Evolutionary conservation across 2,797 vertebrate genomes (phyloP), one percentile per base, ranked within the genome.

Genomic region (Phaenicophaeus curvirostris): DNA sequence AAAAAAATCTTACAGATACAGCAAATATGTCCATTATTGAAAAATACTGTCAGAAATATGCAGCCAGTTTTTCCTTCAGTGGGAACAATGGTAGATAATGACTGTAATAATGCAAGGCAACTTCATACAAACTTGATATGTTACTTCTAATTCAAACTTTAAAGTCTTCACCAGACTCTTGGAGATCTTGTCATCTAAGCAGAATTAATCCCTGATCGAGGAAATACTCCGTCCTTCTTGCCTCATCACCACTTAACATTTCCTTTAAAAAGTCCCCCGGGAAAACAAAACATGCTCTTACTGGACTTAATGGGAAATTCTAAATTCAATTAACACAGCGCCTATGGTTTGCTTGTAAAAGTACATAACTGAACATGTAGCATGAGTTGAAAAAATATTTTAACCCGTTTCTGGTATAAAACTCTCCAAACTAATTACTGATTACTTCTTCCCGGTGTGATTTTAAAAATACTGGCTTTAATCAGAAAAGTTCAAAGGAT

Each of bases 221-320:
- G 84, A 94, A 88, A 74, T 35, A 58, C 62, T 85, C 92, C 39
- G 37, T 35, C 87, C 51, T 89, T 87, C 69, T 81, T 25, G 69
- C 83, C 87, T 88, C 72, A 85, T 68, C 82, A 31, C 62, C n/a
- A 89, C 50, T 59, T 73, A 90, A 72, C 73, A 61, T 39, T 84
- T 94, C 91, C 87, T 85, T 51, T 69, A 73, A 54, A 13, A 27
- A 71, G 74, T 95, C 85, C 63, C 19, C 28, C 24, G 35, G 87
- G 94, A 92, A 89, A 92, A 91, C n/a, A 66, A 46, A 35, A 85
- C 7, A 1, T 20, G 24, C 53, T 78, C 69, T 69, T 87, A 78
- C 27, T 41, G 54, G 44, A 73, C 44, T 93, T 87, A 85, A 85
- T 44, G 53, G 66, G 33, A 83, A 90, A 89, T 16, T 39, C 25